phyloP scores from a whole-genome alignment of 2,797 vertebrate genomes.

The Rachycentron canadum region DNA sequence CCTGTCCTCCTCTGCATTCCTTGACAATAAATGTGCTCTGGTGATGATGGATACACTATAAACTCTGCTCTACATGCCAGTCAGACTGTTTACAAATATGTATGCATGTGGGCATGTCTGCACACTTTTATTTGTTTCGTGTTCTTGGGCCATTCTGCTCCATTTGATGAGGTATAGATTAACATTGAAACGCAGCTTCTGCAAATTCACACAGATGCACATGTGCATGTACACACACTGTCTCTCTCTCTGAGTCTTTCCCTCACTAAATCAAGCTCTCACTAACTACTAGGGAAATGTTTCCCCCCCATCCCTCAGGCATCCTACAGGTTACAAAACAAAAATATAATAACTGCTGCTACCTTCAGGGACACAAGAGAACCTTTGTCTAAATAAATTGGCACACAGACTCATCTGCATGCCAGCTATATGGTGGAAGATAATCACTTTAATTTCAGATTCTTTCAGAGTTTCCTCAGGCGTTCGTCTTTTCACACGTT shows the following conservation, averaged over 20 bases:
- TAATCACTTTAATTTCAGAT: conserved; percentile 61
- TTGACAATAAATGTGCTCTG: conserved; percentile 19
- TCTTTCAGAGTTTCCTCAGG: conserved; percentile 34
- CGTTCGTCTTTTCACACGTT: conserved; percentile 50
- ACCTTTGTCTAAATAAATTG: conserved; percentile 60
- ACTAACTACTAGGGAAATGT: conserved; percentile 18
- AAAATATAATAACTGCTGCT: conserved; percentile 38
- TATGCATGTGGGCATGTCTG: conserved; percentile 7
- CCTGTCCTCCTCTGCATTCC: conserved; percentile 59
- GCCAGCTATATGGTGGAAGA: conserved; percentile 42
- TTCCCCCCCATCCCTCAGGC: conserved; percentile 36
- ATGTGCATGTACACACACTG: neutral
- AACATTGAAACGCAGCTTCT: neutral
- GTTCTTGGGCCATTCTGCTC: conserved; percentile 1
- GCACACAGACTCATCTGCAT: conserved; percentile 23
- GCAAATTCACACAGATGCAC: neutral
- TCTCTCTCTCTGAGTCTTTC: neutral
- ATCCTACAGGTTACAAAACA: conserved; percentile 50
- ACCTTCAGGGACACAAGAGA: conserved; percentile 43
- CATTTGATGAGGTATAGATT: conserved; percentile 37
- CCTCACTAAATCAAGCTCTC: neutral
- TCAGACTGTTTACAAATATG: neutral
- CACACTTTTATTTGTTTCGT: conserved; percentile 21
- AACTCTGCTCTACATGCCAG: conserved; percentile 20
- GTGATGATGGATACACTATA: conserved; percentile 12